A percentile compares a stretch with the other conserved stretches of the same genome.
Conservation (phyloP, 2,797 vertebrate species). For the Mormyrops attenuatus region DNA sequence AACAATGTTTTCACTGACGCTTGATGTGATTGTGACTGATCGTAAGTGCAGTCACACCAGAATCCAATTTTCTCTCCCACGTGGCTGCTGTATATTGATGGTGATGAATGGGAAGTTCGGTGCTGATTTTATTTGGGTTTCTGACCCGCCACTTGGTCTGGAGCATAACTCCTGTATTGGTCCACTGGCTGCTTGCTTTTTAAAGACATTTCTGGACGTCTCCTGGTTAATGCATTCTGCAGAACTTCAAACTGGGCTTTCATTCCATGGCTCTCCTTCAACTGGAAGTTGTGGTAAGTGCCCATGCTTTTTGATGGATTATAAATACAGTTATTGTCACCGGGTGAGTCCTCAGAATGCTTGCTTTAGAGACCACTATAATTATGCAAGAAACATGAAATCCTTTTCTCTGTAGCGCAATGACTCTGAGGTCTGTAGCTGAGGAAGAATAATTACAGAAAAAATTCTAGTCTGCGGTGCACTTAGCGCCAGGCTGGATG, state of each 20-base stretch:
- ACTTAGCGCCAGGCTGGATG: not conserved
- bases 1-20: not conserved
- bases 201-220: not conserved
- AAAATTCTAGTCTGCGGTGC: not conserved
- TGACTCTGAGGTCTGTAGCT: not conserved
- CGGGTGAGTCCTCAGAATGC: not conserved
- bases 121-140: conserved; percentile 33
- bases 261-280: not conserved
- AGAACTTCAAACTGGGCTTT: not conserved
- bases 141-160: not conserved
- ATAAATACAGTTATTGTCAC: not conserved
- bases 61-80: not conserved
- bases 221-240: conserved; percentile 19
- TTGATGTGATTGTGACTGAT: not conserved
- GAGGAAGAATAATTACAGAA: not conserved
- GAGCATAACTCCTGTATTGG: not conserved
- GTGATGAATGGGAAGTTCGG: conserved; percentile 19
- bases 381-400: conserved; percentile 3
- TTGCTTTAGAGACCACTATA: not conserved
- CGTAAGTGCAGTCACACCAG: not conserved
- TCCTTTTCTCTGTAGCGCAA: not conserved
- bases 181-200: not conserved
- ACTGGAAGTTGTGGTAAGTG: not conserved
- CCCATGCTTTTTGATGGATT: not conserved
- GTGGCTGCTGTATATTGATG: conserved; percentile 10